phyloP scores from a whole-genome alignment of 2,888 invertebrate species.

The Ashinkailepas kermadecensis region DNA sequence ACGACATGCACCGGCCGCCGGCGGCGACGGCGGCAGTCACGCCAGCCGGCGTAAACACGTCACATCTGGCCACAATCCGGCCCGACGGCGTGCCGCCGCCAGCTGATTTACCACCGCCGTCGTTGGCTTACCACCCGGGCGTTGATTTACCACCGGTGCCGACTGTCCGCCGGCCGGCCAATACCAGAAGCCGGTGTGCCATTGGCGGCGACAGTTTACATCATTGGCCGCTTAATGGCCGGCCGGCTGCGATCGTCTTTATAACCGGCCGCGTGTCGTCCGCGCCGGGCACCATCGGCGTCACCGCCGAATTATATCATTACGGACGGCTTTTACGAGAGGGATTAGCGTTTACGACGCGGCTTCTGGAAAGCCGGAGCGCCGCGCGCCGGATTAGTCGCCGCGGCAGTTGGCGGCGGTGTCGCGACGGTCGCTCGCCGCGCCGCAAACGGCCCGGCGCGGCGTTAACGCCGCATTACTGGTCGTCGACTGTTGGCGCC shows the following conservation, averaged over 20 bases:
- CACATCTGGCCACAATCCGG: no score
- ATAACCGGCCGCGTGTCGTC: background rate
- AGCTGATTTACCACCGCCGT: background rate
- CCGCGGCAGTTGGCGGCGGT: background rate
- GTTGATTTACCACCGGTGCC: background rate
- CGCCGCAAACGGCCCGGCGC: background rate
- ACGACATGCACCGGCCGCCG: background rate
- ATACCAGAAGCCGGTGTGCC: background rate
- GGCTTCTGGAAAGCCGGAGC: background rate
- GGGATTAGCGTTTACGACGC: constrained; percentile 9
- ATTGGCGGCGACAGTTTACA: background rate
- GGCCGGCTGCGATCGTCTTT: background rate
- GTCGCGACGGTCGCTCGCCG: background rate
- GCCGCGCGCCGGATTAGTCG: background rate
- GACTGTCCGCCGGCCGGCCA: no score
- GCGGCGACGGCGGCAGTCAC: background rate
- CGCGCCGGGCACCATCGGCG: background rate
- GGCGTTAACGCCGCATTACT: no score
- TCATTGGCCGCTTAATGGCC: background rate
- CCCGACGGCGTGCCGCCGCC: no score
- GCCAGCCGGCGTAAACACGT: no score
- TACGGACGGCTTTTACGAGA: background rate
- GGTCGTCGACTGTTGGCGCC: background rate
- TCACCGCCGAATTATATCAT: background rate
- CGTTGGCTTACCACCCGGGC: background rate